Percentiles rank a stretch among this genome's conserved stretches.
These are phyloP conservation scores for Sebastes variabilis DNA, from an alignment of 2,797 vertebrate genomes.

Conservation along the genomic window DNA sequence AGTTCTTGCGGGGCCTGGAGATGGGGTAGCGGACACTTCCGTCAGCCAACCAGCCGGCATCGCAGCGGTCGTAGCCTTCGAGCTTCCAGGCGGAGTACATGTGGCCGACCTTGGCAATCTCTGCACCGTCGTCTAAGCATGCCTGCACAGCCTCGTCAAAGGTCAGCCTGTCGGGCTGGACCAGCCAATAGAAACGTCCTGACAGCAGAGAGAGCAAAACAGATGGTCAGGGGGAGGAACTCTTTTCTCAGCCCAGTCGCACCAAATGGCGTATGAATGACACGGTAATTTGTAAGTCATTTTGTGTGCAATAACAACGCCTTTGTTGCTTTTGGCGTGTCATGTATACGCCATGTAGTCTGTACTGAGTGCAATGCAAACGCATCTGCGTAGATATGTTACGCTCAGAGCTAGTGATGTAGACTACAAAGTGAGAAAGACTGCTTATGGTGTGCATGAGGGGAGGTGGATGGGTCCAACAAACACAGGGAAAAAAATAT, in stretches of 20 bases:
- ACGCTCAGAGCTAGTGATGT: too few relatives aligned
- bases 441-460: too few relatives aligned
- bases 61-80: constrained; percentile 91
- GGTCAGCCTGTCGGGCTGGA: constrained; percentile 89
- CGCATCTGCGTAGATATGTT: too few relatives aligned
- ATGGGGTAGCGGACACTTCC: constrained; percentile 98
- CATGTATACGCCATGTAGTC: too few relatives aligned
- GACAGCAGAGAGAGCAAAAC: constrained; percentile 18
- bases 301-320: too few relatives aligned
- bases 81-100: constrained; percentile 95
- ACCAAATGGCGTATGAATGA: too few relatives aligned
- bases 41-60: constrained; percentile 95
- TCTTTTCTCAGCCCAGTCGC: too few relatives aligned
- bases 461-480: too few relatives aligned
- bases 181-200: constrained; percentile 93
- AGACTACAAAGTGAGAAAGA: too few relatives aligned
- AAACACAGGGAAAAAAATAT: not conserved
- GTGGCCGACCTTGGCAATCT: constrained; percentile 95
- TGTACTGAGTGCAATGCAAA: too few relatives aligned
- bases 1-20: constrained; percentile 91
- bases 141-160: constrained; percentile 90
- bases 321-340: too few relatives aligned
- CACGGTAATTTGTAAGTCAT: too few relatives aligned
- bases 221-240: not conserved
- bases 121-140: constrained; percentile 86